Evolutionary conservation across 2,797 vertebrate species (phyloP).

Genomic region (Poeciliopsis turneri): DNA sequence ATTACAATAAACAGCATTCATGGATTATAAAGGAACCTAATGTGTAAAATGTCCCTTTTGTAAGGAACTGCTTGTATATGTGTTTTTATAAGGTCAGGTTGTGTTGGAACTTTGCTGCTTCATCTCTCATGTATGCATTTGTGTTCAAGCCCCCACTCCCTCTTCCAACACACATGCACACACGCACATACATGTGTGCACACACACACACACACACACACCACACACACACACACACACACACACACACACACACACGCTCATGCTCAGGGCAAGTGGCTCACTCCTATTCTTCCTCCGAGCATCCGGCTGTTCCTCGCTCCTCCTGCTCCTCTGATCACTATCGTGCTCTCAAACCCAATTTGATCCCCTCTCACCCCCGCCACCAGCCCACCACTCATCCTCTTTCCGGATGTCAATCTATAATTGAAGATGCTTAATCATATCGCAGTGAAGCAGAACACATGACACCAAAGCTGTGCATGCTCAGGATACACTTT

Average conservation of each 20-base stretch:
- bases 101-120: constrained; percentile 24
- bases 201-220: not conserved
- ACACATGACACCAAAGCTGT: constrained; percentile 35
- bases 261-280: constrained; percentile 42
- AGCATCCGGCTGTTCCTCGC: constrained; percentile 57
- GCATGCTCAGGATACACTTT: constrained; percentile 18
- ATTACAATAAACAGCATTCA: no score
- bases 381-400: constrained; percentile 3
- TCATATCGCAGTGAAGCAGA: constrained; percentile 29
- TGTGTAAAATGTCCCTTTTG: constrained; percentile 13
- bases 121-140: constrained; percentile 30
- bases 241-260: constrained; percentile 29
- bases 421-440: constrained; percentile 31
- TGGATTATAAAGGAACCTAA: not conserved
- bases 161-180: constrained; percentile 30
- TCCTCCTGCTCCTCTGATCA: constrained; percentile 54
- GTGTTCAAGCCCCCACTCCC: constrained; percentile 16
- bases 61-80: constrained; percentile 18
- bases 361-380: constrained; percentile 42
- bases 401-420: constrained; percentile 19
- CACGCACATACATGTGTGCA: not conserved
- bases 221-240: constrained; percentile 4
- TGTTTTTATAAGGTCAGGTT: constrained; percentile 6
- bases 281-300: constrained; percentile 55
- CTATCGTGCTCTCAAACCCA: constrained; percentile 40